Base-by-base conservation (phyloP, 2,113 vertebrate species). In the Lethenteron camtschaticum region DNA sequence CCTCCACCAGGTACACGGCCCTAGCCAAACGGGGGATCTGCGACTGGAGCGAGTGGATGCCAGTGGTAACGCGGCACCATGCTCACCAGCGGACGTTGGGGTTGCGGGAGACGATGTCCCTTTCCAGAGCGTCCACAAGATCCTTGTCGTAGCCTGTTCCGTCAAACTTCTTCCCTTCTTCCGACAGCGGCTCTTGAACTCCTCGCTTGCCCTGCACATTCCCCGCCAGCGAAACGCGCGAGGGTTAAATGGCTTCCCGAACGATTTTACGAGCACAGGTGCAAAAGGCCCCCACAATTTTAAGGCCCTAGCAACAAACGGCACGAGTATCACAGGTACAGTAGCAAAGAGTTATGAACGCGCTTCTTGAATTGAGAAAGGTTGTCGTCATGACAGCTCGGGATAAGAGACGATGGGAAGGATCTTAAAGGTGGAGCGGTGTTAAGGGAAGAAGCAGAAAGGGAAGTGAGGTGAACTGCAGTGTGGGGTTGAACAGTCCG, bases 71-170 rank as follows among this genome's bases (percentile, higher is more conserved):
- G 41, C 41, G 41, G 41, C 41, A n/a, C 24, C 63, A n/a, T 9
- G n/a, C 78, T 75, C 83, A 96, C 92, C 90, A 96, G 73, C 87
- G 88, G 72, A 95, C 81, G 72, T 87, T 95, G n/a, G 86, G 89
- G 78, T 94, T 96, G 73, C 89, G 84, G 69, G 89, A 96, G 13
- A 99, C 83, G n/a, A 95, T 96, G 73, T 96, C 92, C 79, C 89
- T 87, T 76, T 97, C 91, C 59, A 96, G 81, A 10, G 85, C 83
- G 71, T 95, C 88, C 8, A 96, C 81, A 72, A 97, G 77, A 72
- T 96, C 89, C 72, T 82, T 85, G 79, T 97, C 89, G 10, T 94
- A 86, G 71, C 90, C 88, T 0, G 79, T 79, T 70, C 85, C 83
- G 75, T 92, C 91, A 82, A 95, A 97, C 78, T 82, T 92, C 76